phyloP scores from a whole-genome alignment of 35 echinoderm and acorn worm species.

The Nesometra sesokonis region DNA sequence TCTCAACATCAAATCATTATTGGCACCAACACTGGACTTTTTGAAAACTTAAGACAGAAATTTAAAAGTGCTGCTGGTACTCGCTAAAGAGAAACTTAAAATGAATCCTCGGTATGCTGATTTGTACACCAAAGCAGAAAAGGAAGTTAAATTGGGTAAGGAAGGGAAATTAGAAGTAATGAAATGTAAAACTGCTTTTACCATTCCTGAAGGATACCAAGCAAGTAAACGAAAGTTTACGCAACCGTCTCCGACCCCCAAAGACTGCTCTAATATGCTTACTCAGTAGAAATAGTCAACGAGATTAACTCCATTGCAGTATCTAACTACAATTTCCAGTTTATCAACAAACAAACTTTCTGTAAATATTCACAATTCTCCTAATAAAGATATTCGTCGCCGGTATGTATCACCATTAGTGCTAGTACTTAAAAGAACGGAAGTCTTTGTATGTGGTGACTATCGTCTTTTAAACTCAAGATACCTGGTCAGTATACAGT shows the following conservation, averaged over 20 bases:
- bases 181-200: not conserved
- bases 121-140: not conserved
- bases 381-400: not conserved
- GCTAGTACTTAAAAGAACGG: constrained; percentile 59
- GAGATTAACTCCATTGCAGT: too few relatives aligned
- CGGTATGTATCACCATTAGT: constrained; percentile 60
- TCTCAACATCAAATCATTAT: not conserved
- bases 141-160: too few relatives aligned
- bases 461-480: constrained; percentile 48
- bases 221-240: too few relatives aligned
- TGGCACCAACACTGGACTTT: constrained; percentile 11
- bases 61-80: constrained; percentile 1
- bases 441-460: constrained; percentile 42
- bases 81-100: not conserved
- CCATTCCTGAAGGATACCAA: not conserved
- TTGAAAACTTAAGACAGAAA: not conserved
- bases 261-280: too few relatives aligned
- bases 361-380: too few relatives aligned
- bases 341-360: too few relatives aligned
- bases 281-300: too few relatives aligned
- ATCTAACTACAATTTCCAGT: too few relatives aligned
- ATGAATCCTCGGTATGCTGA: not conserved
- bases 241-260: too few relatives aligned
- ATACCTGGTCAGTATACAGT: constrained; percentile 49
- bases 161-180: not conserved